Percentiles rank a stretch among this genome's conserved stretches.
phyloP scores from a whole-genome alignment of 2,888 invertebrate genomes.

The Yponomeuta cagnagella region DNA sequence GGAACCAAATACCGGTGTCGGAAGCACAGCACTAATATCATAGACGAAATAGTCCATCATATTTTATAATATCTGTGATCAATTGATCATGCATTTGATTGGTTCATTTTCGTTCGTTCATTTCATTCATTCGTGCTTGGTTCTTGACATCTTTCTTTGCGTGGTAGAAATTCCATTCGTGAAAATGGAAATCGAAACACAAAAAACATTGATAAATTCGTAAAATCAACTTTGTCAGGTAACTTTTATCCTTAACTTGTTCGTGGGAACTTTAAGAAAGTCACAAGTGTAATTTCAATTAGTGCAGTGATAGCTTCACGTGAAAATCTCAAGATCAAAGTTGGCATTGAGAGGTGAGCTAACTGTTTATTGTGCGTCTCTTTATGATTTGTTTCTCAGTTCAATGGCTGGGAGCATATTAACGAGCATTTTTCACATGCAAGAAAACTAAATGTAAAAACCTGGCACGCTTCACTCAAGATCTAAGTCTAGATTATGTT shows the following conservation, averaged over 20 bases:
- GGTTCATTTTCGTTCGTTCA: not conserved
- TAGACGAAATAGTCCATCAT: not conserved
- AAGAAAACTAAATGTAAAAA: not conserved
- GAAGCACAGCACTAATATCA: not conserved
- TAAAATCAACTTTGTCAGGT: not conserved
- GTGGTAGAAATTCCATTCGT: not conserved
- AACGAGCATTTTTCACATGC: not conserved
- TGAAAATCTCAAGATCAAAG: not conserved
- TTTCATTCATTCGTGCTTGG: not conserved
- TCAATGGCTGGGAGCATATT: constrained; percentile 14
- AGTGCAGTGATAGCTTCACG: not conserved
- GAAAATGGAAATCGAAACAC: not conserved
- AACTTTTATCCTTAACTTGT: not conserved
- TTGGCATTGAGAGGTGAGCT: constrained; percentile 8
- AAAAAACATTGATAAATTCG: not conserved
- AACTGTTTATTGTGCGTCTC: constrained; percentile 9
- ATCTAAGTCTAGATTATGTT: not conserved
- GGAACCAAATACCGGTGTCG: not conserved
- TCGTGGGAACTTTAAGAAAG: not conserved
- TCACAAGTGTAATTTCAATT: not conserved
- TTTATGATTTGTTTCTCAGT: constrained; percentile 11
- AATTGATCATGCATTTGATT: too few relatives aligned
- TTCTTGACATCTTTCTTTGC: not conserved
- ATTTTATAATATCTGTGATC: not conserved
- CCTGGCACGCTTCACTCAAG: not conserved